Conservation (phyloP, 2,888 invertebrate genomes). For the Crocallis elinguaria region DNA sequence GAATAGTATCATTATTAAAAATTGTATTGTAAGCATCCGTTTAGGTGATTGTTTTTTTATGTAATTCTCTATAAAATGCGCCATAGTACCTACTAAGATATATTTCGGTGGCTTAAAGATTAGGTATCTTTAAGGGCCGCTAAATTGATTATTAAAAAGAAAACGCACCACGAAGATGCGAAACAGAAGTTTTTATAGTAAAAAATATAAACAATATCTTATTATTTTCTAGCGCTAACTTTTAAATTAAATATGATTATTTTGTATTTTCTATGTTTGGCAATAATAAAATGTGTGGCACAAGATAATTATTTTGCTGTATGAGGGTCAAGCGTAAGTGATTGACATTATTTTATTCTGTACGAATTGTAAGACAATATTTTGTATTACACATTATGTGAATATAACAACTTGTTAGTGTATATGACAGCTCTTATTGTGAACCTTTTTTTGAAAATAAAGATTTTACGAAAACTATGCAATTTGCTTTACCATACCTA, state of each 20-base stretch:
- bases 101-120: too few species aligned
- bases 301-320: neutral
- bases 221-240: too few species aligned
- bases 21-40: too few species aligned
- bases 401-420: conserved; percentile 55
- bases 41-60: too few species aligned
- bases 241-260: neutral
- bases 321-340: neutral
- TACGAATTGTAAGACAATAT: conserved; percentile 42
- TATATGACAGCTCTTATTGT: conserved; percentile 65
- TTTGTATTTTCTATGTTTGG: neutral
- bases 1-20: too few species aligned
- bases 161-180: too few species aligned
- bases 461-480: conserved; percentile 59
- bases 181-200: too few species aligned
- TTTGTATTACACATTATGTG: conserved; percentile 37
- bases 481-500: neutral
- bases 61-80: too few species aligned
- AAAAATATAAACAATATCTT: too few species aligned
- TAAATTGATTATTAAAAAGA: too few species aligned
- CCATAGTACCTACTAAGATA: too few species aligned
- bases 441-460: conserved; percentile 74
- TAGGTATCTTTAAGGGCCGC: too few species aligned
- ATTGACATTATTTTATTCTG: conserved; percentile 1
- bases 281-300: neutral